These are phyloP conservation scores for Sternotherus odoratus DNA, from an alignment of 2,797 vertebrate species.

Conservation along the genomic window DNA sequence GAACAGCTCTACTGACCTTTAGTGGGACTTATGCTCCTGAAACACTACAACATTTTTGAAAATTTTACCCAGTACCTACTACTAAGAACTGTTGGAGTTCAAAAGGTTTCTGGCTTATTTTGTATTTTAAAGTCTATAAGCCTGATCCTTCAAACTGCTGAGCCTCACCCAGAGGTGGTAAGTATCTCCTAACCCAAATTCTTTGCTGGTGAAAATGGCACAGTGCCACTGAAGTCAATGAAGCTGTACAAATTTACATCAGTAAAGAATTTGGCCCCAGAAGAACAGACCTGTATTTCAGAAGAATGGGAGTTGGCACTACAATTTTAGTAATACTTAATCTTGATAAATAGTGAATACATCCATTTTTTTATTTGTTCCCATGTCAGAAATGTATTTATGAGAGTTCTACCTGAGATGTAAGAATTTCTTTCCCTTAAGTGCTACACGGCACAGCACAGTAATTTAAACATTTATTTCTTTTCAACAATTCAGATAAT, in stretches of 20 bases:
- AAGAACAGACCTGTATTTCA: not conserved
- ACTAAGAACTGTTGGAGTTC: not conserved
- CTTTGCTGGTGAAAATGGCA: not conserved
- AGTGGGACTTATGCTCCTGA: not conserved
- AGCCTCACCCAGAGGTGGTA: not conserved
- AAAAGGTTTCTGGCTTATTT: not conserved
- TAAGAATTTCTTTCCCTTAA: constrained; percentile 30
- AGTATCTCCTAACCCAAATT: constrained; percentile 6
- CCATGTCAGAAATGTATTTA: constrained; percentile 16
- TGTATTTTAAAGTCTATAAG: not conserved
- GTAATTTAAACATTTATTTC: constrained; percentile 65
- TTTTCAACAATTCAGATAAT: constrained; percentile 66
- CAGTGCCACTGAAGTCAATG: constrained; percentile 13
- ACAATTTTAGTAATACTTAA: not conserved
- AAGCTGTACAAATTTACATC: not conserved
- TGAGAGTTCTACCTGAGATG: constrained; percentile 20
- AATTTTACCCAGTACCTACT: not conserved
- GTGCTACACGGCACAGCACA: not conserved
- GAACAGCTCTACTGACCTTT: not conserved
- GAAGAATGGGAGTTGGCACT: not conserved
- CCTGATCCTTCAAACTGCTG: not conserved
- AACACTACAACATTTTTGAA: not conserved
- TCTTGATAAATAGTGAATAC: constrained; percentile 24
- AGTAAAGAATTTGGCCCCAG: not conserved
- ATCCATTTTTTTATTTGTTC: constrained; percentile 46